Percentiles rank a stretch among this genome's conserved stretches.
phyloP scores from a whole-genome alignment of 1,140 invertebrate species.

The Lasioglossum baleicum region DNA sequence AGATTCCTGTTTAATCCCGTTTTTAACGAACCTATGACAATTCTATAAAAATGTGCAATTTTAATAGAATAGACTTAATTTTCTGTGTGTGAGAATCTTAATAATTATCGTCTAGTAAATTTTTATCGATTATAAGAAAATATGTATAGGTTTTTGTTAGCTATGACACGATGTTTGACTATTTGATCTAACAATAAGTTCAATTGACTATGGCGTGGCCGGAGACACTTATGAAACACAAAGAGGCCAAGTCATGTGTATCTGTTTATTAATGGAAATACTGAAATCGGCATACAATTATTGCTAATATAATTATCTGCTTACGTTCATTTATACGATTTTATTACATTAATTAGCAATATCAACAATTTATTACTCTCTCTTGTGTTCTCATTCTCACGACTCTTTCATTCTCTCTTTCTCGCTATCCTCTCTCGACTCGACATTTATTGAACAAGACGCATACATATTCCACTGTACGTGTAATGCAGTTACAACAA shows the following conservation, averaged over 20 bases:
- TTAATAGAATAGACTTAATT: too few species aligned
- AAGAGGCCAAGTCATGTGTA: slow-evolving; percentile 25
- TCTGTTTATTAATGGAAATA: slow-evolving; percentile 69
- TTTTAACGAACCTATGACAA: too few species aligned
- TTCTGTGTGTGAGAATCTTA: too few species aligned
- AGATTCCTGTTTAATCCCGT: not conserved
- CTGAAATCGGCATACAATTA: slow-evolving; percentile 68
- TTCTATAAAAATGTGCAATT: too few species aligned
- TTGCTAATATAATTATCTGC: slow-evolving; percentile 52
- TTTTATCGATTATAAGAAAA: not conserved
- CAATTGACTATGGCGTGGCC: not conserved
- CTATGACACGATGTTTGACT: too few species aligned
- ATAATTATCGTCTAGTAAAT: not conserved
- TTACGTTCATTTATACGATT: slow-evolving; percentile 32
- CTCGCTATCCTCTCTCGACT: not conserved
- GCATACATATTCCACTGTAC: slow-evolving; percentile 1
- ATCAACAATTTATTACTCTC: slow-evolving; percentile 40
- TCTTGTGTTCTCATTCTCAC: not conserved
- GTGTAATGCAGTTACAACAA: slow-evolving; percentile 28
- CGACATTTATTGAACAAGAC: not conserved
- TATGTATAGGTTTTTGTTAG: too few species aligned
- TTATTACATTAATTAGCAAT: slow-evolving; percentile 45
- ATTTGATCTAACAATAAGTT: not conserved
- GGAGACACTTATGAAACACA: not conserved
- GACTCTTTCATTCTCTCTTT: not conserved